A percentile compares a stretch with the other conserved stretches of the same genome.
Evolutionary conservation across 2,888 invertebrate genomes (phyloP).

Genomic region (Dermolepida albohirtum): DNA sequence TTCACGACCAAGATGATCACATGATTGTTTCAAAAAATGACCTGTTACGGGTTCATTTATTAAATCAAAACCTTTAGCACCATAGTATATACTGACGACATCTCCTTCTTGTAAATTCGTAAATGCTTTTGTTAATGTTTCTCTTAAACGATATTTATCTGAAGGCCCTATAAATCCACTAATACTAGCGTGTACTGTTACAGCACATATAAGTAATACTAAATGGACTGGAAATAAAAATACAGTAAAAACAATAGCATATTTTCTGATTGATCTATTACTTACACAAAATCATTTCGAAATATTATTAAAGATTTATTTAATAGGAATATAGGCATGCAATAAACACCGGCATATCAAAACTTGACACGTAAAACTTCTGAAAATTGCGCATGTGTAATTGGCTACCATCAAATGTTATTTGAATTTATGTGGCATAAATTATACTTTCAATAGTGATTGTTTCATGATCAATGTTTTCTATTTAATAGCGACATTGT

Average conservation of each 20-base stretch:
- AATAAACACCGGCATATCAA: conserved; percentile 46
- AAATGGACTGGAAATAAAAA: conserved; percentile 30
- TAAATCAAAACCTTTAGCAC: conserved; percentile 77
- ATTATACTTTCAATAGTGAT: no score
- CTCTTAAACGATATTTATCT: conserved; percentile 57
- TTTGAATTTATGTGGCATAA: no score
- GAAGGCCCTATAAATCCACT: conserved; percentile 60
- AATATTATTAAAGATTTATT: conserved; percentile 38
- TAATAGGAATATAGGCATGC: conserved; percentile 32
- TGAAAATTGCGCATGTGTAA: conserved; percentile 41
- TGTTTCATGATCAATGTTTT: no score
- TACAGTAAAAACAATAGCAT: neutral
- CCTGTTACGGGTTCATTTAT: conserved; percentile 72
- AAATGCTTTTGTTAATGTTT: conserved; percentile 55
- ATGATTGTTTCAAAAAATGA: conserved; percentile 68
- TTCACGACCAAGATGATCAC: conserved; percentile 56
- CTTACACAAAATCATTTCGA: conserved; percentile 30
- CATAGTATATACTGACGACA: conserved; percentile 76
- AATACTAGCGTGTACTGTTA: conserved; percentile 58
- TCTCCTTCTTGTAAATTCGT: conserved; percentile 66
- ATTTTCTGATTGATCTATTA: neutral
- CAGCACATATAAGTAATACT: conserved; percentile 30
- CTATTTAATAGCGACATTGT: no score
- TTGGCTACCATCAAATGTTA: neutral
- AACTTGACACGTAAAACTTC: conserved; percentile 47